Conservation (phyloP, 2,113 vertebrate species). For the Ardeotis arabs region DNA sequence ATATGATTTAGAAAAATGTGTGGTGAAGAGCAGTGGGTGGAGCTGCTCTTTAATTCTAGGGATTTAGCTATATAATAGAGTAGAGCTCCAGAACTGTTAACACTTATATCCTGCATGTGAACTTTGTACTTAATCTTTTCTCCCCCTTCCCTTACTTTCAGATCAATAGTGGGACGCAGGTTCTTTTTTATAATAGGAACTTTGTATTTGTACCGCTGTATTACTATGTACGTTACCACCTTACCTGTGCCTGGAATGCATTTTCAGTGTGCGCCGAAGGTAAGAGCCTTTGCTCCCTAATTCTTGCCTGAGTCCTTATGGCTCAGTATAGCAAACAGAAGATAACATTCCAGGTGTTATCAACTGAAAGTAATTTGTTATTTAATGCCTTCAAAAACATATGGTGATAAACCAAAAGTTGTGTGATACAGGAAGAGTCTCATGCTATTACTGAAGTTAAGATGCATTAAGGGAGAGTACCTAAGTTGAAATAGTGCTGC, state of each 20-base stretch:
- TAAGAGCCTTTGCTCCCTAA: slow-evolving; percentile 53
- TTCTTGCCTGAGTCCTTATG: neutral
- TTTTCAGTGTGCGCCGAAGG: slow-evolving; percentile 95
- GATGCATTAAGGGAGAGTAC: neutral
- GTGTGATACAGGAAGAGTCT: neutral
- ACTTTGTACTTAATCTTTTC: neutral
- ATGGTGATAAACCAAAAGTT: neutral
- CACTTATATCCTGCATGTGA: neutral
- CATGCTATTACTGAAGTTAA: neutral
- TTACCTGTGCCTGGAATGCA: slow-evolving; percentile 95
- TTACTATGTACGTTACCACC: slow-evolving; percentile 97
- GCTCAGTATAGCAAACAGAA: neutral
- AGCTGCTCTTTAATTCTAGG: neutral
- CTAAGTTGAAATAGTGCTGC: neutral
- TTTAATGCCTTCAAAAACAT: neutral
- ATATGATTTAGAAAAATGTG: neutral
- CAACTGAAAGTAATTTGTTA: neutral
- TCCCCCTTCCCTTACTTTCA: slow-evolving; percentile 50
- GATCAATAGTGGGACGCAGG: slow-evolving; percentile 91
- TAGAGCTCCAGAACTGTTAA: accelerated
- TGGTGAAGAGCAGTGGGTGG: neutral
- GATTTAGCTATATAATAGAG: neutral
- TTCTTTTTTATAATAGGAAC: slow-evolving; percentile 97
- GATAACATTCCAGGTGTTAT: neutral
- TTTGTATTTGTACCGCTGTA: slow-evolving; percentile 93